Percentiles rank a stretch among this genome's conserved stretches.
phyloP scores from a whole-genome alignment of 2,888 invertebrate species.

The Schizaphis graminum region DNA sequence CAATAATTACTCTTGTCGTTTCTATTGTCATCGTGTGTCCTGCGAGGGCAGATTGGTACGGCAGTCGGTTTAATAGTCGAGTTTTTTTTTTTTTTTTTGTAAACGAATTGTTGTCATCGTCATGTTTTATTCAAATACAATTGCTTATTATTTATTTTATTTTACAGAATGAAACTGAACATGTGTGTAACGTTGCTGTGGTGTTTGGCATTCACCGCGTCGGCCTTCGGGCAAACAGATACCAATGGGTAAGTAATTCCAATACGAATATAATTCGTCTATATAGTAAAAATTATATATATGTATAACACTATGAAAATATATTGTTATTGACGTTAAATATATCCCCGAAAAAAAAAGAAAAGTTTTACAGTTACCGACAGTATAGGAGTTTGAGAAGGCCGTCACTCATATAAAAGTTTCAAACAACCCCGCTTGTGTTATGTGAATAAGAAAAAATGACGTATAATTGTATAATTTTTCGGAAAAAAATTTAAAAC shows the following conservation, averaged over 20 bases:
- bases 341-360: not conserved
- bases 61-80: not conserved
- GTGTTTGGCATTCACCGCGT: slow-evolving; percentile 29
- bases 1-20: not conserved
- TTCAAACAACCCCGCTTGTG: not conserved
- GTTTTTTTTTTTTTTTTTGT: not conserved
- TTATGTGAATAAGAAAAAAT: not conserved
- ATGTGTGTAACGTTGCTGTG: not conserved
- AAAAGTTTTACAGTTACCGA: too few relatives aligned
- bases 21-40: not conserved
- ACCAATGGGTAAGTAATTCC: slow-evolving; percentile 29
- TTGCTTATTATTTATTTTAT: not conserved
- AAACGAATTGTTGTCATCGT: not conserved
- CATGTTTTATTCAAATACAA: not conserved
- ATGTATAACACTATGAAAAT: not conserved
- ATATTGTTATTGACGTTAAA: not conserved
- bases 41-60: not conserved
- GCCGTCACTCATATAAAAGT: not conserved
- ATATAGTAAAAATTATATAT: not conserved
- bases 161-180: slow-evolving; percentile 30
- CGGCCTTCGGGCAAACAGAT: slow-evolving; percentile 42
- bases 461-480: not conserved
- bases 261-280: not conserved
- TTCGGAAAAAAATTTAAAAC: not conserved
- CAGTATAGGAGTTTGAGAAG: not conserved